These are phyloP conservation scores for Antheraea yamamai DNA, from an alignment of 2,888 invertebrate species.

Conservation along the genomic window DNA sequence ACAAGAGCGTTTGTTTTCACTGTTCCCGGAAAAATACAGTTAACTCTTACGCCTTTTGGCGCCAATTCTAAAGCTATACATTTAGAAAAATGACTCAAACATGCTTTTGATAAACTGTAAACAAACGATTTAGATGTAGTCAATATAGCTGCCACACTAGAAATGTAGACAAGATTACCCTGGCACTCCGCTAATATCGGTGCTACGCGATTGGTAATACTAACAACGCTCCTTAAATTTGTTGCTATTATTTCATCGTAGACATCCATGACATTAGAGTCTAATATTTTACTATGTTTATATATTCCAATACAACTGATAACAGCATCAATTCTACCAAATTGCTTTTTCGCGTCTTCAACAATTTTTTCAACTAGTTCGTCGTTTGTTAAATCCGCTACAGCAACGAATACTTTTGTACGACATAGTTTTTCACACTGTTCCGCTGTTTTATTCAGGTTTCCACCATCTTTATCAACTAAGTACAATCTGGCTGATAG, in stretches of 20 bases:
- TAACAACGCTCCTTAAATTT: constrained; percentile 47
- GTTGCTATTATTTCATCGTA: constrained; percentile 44
- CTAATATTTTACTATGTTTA: constrained; percentile 32
- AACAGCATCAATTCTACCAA: constrained; percentile 47
- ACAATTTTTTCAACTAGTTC: constrained; percentile 40
- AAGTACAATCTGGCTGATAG: constrained; percentile 47
- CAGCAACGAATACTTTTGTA: constrained; percentile 42
- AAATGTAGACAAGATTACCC: constrained; percentile 50
- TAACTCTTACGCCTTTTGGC: constrained; percentile 83
- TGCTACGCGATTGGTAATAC: constrained; percentile 39
- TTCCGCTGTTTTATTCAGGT: constrained; percentile 38
- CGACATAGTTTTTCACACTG: constrained; percentile 40
- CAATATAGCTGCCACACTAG: constrained; percentile 35
- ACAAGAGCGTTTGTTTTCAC: constrained; percentile 62
- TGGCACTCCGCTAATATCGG: constrained; percentile 39
- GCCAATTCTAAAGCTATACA: constrained; percentile 86
- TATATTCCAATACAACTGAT: constrained; percentile 48
- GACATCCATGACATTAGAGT: constrained; percentile 37
- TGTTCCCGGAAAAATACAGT: constrained; percentile 87
- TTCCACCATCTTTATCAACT: constrained; percentile 41
- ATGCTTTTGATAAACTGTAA: constrained; percentile 87
- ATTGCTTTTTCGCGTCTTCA: constrained; percentile 37
- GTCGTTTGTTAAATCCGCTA: constrained; percentile 43
- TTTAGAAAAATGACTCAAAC: constrained; percentile 87
- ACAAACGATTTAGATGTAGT: constrained; percentile 29